These are phyloP conservation scores for Cydia strobilella DNA, from an alignment of 1,140 invertebrate genomes.

Conservation along the genomic window DNA sequence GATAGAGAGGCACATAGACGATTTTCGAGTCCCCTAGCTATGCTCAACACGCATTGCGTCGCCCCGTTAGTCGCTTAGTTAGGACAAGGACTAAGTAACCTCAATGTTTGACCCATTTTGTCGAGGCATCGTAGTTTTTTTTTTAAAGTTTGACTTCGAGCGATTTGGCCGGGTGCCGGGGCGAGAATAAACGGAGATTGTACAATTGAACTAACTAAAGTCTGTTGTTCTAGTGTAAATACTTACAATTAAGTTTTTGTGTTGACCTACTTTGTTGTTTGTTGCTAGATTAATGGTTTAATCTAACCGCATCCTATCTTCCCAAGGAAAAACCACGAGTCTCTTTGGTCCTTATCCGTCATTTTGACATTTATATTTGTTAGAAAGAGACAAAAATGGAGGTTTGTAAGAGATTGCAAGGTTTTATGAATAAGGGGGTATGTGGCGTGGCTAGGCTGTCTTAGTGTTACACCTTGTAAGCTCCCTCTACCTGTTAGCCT, in stretches of 20 bases:
- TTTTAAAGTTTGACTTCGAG: constrained; percentile 11
- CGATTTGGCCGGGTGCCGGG: constrained; percentile 3
- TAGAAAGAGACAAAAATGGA: too few species aligned
- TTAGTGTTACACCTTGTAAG: too few species aligned
- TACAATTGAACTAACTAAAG: constrained; percentile 14
- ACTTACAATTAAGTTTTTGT: neutral
- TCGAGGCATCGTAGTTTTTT: neutral
- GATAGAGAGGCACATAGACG: too few species aligned
- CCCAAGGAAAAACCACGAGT: neutral
- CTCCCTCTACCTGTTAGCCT: too few species aligned
- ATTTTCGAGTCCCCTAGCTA: too few species aligned
- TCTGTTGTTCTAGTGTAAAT: constrained; percentile 4
- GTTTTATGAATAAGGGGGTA: too few species aligned
- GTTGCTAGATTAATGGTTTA: neutral
- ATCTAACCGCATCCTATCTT: neutral
- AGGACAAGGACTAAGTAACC: neutral
- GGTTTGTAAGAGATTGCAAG: too few species aligned
- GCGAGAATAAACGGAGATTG: neutral
- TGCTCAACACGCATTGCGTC: too few species aligned
- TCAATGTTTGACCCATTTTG: constrained; percentile 5
- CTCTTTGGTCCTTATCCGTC: too few species aligned
- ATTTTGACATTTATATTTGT: too few species aligned
- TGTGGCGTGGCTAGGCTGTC: too few species aligned
- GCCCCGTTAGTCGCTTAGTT: neutral
- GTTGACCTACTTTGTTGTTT: neutral